These are phyloP conservation scores for Columba janthina DNA, from an alignment of 2,113 vertebrate genomes.

Conservation along the genomic window DNA sequence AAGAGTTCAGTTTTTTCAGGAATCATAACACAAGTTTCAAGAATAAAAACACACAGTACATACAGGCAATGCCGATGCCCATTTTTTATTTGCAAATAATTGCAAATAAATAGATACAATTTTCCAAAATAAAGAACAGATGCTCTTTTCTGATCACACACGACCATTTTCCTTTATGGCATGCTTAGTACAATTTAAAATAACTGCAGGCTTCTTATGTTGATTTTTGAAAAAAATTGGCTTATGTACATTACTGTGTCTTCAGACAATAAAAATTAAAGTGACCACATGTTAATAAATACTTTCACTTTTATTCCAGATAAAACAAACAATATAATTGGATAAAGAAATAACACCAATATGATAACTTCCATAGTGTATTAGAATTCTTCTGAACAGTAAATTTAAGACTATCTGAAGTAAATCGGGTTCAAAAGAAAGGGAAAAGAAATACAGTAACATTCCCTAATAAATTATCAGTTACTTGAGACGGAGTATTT, in stretches of 20 bases:
- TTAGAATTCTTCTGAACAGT: too few species aligned
- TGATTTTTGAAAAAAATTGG: not conserved
- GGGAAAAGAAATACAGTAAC: not conserved
- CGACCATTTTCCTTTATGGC: not conserved
- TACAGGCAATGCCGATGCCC: not conserved
- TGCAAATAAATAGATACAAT: not conserved
- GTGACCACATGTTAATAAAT: not conserved
- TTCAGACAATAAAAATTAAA: not conserved
- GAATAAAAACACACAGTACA: not conserved
- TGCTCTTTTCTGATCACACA: not conserved
- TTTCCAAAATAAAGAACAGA: conserved; percentile 38
- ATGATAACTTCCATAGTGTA: not conserved
- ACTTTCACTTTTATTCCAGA: not conserved
- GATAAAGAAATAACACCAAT: not conserved
- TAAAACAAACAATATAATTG: not conserved
- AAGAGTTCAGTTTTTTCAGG: not conserved
- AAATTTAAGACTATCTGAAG: not conserved
- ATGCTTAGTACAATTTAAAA: not conserved
- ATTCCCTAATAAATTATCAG: not conserved
- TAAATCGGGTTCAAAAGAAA: not conserved
- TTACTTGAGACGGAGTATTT: not conserved
- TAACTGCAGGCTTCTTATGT: not conserved
- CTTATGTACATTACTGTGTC: not conserved
- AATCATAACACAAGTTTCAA: not conserved
- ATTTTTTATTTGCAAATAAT: not conserved